Evolutionary conservation across 2,888 invertebrate genomes (phyloP).

Genomic region (Adineta ricciae): DNA sequence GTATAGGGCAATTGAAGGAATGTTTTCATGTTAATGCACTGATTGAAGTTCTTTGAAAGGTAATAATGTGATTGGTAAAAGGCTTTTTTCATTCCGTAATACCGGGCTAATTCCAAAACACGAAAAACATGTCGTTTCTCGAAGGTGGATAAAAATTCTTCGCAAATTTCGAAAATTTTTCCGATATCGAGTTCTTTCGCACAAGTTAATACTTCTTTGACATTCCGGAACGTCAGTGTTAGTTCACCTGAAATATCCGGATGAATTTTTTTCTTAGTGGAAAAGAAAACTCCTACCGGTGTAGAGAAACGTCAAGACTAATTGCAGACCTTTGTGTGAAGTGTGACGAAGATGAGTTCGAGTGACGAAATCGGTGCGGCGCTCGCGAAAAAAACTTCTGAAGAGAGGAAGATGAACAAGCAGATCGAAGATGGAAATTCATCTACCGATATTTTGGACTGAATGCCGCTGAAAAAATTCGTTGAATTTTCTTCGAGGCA

Average conservation of each 20-base stretch:
- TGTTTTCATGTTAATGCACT: slow-evolving; percentile 27
- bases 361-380: slow-evolving; percentile 28
- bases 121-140: slow-evolving; percentile 30
- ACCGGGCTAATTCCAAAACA: slow-evolving; percentile 23
- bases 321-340: neutral
- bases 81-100: slow-evolving; percentile 22
- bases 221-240: neutral
- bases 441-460: slow-evolving; percentile 6
- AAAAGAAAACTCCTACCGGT: neutral
- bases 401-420: neutral
- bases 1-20: slow-evolving; percentile 21
- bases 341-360: slow-evolving; percentile 22
- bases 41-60: slow-evolving; percentile 26
- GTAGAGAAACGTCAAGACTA: slow-evolving; percentile 25
- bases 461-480: neutral
- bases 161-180: slow-evolving; percentile 23
- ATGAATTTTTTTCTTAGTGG: neutral
- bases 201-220: slow-evolving; percentile 28
- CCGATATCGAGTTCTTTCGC: slow-evolving; percentile 27
- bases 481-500: no score
- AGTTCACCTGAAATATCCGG: neutral
- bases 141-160: slow-evolving; percentile 25
- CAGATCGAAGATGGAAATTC: neutral
- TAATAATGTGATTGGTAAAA: slow-evolving; percentile 29
- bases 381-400: slow-evolving; percentile 23